Base-by-base conservation (phyloP, 92 coral and sea anemone species). In the Galaxea fascicularis region DNA sequence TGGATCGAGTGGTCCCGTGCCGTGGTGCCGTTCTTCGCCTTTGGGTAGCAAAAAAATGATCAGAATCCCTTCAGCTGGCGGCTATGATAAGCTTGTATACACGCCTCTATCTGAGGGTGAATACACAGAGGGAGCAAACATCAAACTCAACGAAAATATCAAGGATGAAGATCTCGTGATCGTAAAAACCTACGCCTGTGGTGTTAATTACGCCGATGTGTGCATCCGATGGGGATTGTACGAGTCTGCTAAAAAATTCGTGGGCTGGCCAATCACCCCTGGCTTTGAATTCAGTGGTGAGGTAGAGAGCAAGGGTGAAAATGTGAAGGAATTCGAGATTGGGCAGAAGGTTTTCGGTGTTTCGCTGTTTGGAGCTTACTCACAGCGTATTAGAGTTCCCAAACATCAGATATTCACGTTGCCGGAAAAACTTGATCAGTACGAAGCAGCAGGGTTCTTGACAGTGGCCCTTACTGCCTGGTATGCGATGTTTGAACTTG, bases 181-280 rank as follows among this genome's bases (percentile, higher is more conserved):
- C 20, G 95, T 96, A 64, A 90, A 87, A 78, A 87, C 91, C 8
- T 86, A 85, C 71, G 99, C 94, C 26, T 78, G 97, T 54, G 99
- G 99, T 26, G 95, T 96, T 18, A 96, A 96, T 82, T 96, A 96
- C 76, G 99, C 99, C 47, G 99, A 96, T 66, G 84, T 96, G 12
- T 94, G 99, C 65, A 87, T 91, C 47, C 92, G 99, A 4, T 96
- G 99, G 99, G 99, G 99, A 4, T 65, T 96, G 29, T 96, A 96
- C 81, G 93, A 87, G 41, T 92, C 99, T 13, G 99, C 99, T 9
- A 94, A 92, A 77, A 67, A 92, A 68, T 96, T 78, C 67, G 98
- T 96, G 21, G 99, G 99, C 10, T 96, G 99, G 99, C 99, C 99
- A 3, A 96, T 96, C 4, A 96, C 99, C 27, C 98, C 98, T 4